A percentile compares a stretch with the other conserved stretches of the same genome.
Conservation (phyloP, 2,113 vertebrate genomes). For the Rhea pennata region DNA sequence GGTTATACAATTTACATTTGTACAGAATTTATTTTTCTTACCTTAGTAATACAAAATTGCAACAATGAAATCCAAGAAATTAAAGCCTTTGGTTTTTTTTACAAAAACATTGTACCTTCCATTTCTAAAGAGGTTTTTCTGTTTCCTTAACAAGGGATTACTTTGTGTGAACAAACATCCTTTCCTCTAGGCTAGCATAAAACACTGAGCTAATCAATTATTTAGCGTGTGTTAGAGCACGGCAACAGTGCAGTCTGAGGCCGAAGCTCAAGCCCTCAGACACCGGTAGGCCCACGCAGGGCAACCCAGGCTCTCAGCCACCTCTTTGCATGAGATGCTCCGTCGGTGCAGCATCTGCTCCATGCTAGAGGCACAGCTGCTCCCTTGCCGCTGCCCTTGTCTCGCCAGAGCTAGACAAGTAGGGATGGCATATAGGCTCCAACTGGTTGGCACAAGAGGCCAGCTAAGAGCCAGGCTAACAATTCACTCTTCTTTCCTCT, state of each 20-base stretch:
- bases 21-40: neutral
- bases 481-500: neutral
- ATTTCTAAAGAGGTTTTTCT: neutral
- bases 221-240: neutral
- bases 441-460: neutral
- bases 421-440: neutral
- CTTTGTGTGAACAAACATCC: neutral
- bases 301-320: neutral
- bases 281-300: fast-evolving
- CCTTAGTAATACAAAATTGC: neutral
- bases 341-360: neutral
- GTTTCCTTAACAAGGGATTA: neutral
- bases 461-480: neutral
- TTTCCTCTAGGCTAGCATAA: neutral
- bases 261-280: neutral
- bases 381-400: neutral
- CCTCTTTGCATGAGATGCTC: neutral
- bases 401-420: neutral
- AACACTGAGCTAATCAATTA: conserved; percentile 14
- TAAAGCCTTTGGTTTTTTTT: neutral
- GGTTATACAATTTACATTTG: neutral
- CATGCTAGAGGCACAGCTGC: neutral
- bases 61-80: neutral
- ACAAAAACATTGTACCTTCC: neutral
- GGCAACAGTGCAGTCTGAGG: neutral